Evolutionary conservation across 1,140 invertebrate genomes (phyloP).

Genomic region (Pentalonia nigronervosa): DNA sequence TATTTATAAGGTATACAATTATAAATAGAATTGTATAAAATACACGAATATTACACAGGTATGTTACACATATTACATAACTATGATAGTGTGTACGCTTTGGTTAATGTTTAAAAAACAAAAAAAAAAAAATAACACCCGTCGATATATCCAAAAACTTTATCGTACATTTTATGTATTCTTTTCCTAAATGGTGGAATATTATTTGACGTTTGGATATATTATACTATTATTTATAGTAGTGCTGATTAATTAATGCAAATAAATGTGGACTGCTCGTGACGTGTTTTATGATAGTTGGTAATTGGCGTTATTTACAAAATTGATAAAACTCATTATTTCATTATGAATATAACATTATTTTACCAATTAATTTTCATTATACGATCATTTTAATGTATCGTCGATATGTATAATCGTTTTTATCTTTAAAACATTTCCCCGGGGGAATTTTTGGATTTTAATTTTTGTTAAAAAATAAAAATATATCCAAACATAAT

Average conservation of each 20-base stretch:
- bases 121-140: not conserved
- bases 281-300: not conserved
- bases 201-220: not conserved
- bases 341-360: not conserved
- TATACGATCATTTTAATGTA: not conserved
- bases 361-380: not conserved
- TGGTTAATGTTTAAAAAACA: not conserved
- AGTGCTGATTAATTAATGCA: not conserved
- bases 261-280: not conserved
- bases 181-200: not conserved
- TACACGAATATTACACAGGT: not conserved
- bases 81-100: not conserved
- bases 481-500: not conserved
- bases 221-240: not conserved
- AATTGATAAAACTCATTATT: slow-evolving; percentile 9
- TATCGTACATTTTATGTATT: not conserved
- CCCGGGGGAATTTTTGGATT: not conserved
- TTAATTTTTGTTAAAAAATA: not conserved
- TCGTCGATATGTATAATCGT: not conserved
- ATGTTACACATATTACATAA: not conserved
- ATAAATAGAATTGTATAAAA: not conserved
- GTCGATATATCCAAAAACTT: not conserved
- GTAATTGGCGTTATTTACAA: slow-evolving; percentile 10
- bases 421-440: not conserved
- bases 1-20: not conserved